Conservation (phyloP, 37 sponge, comb jelly and placozoan species). For the Diacarnus erythraeanus region DNA sequence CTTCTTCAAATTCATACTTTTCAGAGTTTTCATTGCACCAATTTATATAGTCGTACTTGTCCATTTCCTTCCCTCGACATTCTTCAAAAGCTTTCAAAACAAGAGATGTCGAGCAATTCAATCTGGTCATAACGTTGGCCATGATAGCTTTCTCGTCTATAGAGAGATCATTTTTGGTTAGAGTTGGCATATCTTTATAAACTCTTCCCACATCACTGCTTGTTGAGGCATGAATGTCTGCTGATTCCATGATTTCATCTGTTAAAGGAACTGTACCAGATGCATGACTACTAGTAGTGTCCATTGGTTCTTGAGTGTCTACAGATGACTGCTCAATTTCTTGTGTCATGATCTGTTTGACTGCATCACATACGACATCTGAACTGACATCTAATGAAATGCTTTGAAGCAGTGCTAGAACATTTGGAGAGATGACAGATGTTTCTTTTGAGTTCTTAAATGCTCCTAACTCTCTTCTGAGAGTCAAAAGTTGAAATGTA, state of each 20-base stretch:
- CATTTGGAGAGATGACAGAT: not conserved
- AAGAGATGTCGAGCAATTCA: not conserved
- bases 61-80: not conserved
- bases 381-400: slow-evolving; percentile 26
- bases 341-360: slow-evolving; percentile 32
- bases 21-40: not conserved
- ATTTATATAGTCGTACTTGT: not conserved
- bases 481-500: slow-evolving; percentile 54
- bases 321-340: not conserved
- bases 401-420: slow-evolving; percentile 35
- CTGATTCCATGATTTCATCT: not conserved
- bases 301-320: not conserved
- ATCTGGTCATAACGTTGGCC: not conserved
- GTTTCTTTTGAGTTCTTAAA: not conserved
- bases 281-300: not conserved
- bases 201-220: not conserved
- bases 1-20: not conserved
- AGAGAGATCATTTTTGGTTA: not conserved
- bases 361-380: slow-evolving; percentile 5
- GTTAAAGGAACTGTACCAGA: not conserved
- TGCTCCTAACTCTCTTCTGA: slow-evolving; percentile 42
- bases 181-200: no score
- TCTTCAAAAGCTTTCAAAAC: not conserved
- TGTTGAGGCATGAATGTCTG: not conserved
- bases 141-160: not conserved